phyloP scores from a whole-genome alignment of 2,888 invertebrate species.

The Carterocephalus palaemon region DNA sequence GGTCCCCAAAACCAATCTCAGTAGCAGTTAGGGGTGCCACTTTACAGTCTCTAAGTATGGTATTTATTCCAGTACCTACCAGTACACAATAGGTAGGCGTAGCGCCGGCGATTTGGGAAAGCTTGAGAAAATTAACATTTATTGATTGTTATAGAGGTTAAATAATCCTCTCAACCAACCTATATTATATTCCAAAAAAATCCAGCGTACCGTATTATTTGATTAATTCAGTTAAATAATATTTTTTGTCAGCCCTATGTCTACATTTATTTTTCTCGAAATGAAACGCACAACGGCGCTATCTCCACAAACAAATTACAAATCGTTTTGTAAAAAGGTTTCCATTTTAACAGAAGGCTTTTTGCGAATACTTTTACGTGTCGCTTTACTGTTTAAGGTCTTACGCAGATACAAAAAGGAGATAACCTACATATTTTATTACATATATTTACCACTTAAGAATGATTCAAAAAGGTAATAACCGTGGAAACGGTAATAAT shows the following conservation, averaged over 20 bases:
- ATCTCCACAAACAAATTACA: conserved; percentile 24
- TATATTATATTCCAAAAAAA: no score
- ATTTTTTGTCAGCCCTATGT: conserved; percentile 13
- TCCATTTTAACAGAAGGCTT: conserved; percentile 21
- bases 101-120: no score
- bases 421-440: not conserved
- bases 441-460: no score
- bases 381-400: conserved; percentile 3
- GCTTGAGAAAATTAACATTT: no score
- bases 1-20: conserved; percentile 32
- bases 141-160: no score
- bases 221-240: no score
- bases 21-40: conserved; percentile 8
- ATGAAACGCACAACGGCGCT: conserved; percentile 17
- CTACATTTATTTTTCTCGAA: conserved; percentile 23
- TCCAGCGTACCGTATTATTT: no score
- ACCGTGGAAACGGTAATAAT: no score
- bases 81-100: no score
- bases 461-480: no score
- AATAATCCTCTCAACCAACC: no score
- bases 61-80: no score
- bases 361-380: conserved; percentile 16
- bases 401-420: not conserved
- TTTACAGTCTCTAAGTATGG: not conserved
- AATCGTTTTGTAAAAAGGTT: conserved; percentile 25